A percentile compares a stretch with the other conserved stretches of the same genome.
Evolutionary conservation across 2,888 invertebrate species (phyloP).

Genomic region (Drosophila picticornis): DNA sequence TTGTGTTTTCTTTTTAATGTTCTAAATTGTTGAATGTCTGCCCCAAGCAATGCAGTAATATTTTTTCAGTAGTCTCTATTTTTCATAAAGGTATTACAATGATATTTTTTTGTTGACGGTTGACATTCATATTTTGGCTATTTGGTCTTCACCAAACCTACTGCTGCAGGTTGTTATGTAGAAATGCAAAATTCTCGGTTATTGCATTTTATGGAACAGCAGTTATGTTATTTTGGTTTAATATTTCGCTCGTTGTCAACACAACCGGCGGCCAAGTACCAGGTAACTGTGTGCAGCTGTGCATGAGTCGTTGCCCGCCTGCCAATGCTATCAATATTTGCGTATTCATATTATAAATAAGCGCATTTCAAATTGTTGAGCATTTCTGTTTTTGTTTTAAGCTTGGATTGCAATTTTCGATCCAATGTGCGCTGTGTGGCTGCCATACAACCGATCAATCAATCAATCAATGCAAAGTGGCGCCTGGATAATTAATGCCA

Average conservation of each 20-base stretch:
- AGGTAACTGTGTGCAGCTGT: conserved; percentile 8
- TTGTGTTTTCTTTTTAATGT: conserved; percentile 5
- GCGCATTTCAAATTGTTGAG: conserved; percentile 20
- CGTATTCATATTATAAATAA: conserved; percentile 41
- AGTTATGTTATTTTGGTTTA: conserved; percentile 57
- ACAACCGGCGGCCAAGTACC: conserved; percentile 28
- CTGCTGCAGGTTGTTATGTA: conserved; percentile 22
- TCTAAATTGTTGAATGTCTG: conserved; percentile 21
- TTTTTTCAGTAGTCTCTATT: conserved; percentile 14
- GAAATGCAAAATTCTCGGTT: conserved; percentile 55
- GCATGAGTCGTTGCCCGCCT: neutral
- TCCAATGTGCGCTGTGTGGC: neutral
- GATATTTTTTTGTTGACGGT: conserved; percentile 18
- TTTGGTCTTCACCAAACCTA: conserved; percentile 9
- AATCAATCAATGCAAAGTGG: conserved; percentile 38
- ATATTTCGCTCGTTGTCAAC: conserved; percentile 59
- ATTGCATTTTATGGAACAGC: conserved; percentile 61
- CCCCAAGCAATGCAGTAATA: conserved; percentile 24
- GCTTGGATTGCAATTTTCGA: neutral
- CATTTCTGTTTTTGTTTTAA: neutral
- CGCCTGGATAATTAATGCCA: conserved; percentile 47
- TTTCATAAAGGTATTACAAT: neutral
- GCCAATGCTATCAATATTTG: conserved; percentile 48
- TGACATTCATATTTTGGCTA: conserved; percentile 24
- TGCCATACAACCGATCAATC: conserved; percentile 19